Conservation (phyloP, 2,888 invertebrate species). For the Leuctra nigra region DNA sequence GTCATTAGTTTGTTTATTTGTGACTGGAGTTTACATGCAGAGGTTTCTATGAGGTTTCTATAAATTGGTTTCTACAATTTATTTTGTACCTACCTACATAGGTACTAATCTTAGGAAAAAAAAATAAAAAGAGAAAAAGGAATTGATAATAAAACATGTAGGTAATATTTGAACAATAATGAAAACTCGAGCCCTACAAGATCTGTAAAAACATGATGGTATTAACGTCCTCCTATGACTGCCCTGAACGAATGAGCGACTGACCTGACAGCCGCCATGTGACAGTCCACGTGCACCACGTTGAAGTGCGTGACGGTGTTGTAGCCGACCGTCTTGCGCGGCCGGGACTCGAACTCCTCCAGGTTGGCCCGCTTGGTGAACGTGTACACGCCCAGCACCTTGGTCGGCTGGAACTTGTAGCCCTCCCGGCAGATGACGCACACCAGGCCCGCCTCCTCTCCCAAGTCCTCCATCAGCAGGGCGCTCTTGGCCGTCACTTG, state of each 20-base stretch:
- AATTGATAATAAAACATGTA: no score
- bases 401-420: slow-evolving; percentile 89
- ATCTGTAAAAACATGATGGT: no score
- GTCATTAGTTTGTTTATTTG: no score
- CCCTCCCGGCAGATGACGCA: slow-evolving; percentile 98
- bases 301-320: slow-evolving; percentile 97
- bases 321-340: slow-evolving; percentile 81
- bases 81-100: no score
- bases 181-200: no score
- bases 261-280: slow-evolving; percentile 88
- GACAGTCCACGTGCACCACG: slow-evolving; percentile 96
- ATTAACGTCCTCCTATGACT: no score
- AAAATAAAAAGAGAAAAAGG: no score
- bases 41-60: no score
- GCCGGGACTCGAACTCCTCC: slow-evolving; percentile 86
- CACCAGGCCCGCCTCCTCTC: slow-evolving; percentile 90
- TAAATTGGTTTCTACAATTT: no score
- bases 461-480: slow-evolving; percentile 89
- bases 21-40: no score
- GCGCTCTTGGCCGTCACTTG: slow-evolving; percentile 79
- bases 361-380: slow-evolving; percentile 92
- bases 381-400: slow-evolving; percentile 94
- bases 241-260: slow-evolving; percentile 40
- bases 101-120: no score
- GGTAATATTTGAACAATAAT: no score